Conservation (phyloP, 2,888 invertebrate species). For the Temnothorax unifasciatus region DNA sequence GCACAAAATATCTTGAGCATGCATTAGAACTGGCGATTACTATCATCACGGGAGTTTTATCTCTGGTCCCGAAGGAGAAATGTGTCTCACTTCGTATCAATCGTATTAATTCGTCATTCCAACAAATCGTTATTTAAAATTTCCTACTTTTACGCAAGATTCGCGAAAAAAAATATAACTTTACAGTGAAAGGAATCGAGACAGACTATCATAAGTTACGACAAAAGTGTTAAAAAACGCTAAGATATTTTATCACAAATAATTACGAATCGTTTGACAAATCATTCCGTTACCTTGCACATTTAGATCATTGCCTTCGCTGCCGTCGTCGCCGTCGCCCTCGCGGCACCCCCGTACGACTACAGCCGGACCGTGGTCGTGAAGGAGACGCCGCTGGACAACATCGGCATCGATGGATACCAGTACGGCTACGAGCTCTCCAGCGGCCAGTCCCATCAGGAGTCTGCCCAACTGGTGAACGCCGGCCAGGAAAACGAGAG, state of each 20-base stretch:
- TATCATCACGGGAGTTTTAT: background rate
- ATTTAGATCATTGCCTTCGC: constrained; percentile 75
- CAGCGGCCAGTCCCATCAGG: constrained; percentile 77
- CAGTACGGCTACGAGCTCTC: constrained; percentile 78
- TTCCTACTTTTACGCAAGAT: background rate
- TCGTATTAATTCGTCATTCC: background rate
- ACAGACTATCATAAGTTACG: background rate
- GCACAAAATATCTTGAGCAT: background rate
- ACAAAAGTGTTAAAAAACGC: background rate
- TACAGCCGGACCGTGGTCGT: constrained; percentile 67
- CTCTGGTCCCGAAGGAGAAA: background rate
- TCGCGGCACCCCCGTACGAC: constrained; percentile 73
- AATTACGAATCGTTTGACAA: constrained; percentile 9
- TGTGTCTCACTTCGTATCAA: background rate
- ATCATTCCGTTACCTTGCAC: background rate
- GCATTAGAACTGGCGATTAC: background rate
- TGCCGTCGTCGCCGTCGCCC: constrained; percentile 76
- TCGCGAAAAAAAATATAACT: background rate
- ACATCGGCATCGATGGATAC: constrained; percentile 80
- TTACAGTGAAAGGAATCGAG: background rate
- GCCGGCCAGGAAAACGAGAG: constrained; percentile 75
- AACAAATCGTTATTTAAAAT: background rate
- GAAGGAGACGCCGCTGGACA: constrained; percentile 77
- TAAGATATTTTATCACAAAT: background rate
- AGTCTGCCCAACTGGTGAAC: constrained; percentile 76